These are phyloP conservation scores for Rhopalosiphum nymphaeae DNA, from an alignment of 2,888 invertebrate species.

Conservation along the genomic window DNA sequence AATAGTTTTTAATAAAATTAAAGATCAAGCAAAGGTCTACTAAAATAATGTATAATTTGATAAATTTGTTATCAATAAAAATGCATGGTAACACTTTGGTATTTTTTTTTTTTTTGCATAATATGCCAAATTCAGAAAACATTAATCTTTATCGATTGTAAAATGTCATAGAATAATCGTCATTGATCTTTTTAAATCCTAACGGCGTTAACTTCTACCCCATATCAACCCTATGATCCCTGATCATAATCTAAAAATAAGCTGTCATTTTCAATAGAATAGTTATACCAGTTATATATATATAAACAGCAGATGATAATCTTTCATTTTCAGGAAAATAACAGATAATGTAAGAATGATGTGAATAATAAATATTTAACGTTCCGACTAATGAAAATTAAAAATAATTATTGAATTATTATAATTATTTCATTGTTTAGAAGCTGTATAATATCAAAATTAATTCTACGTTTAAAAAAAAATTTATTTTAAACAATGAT, in stretches of 20 bases:
- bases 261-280: conserved; percentile 1
- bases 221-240: not conserved
- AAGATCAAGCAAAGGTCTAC: not conserved
- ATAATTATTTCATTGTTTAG: not conserved
- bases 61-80: not conserved
- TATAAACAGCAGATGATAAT: not conserved
- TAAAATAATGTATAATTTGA: not conserved
- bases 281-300: not conserved
- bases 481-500: not conserved
- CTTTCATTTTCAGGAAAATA: not conserved
- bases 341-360: not conserved
- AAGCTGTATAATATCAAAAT: not conserved
- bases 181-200: not conserved
- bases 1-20: not conserved
- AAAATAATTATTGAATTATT: not conserved
- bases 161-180: conserved; percentile 14
- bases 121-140: not conserved
- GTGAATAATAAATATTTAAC: not conserved
- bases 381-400: not conserved
- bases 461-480: not conserved
- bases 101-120: not conserved
- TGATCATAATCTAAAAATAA: not conserved
- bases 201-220: not conserved
- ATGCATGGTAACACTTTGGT: not conserved
- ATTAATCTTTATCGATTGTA: conserved; percentile 5